Evolutionary conservation across 2,888 invertebrate species (phyloP).

Genomic region (Ischnus inquisitorius): DNA sequence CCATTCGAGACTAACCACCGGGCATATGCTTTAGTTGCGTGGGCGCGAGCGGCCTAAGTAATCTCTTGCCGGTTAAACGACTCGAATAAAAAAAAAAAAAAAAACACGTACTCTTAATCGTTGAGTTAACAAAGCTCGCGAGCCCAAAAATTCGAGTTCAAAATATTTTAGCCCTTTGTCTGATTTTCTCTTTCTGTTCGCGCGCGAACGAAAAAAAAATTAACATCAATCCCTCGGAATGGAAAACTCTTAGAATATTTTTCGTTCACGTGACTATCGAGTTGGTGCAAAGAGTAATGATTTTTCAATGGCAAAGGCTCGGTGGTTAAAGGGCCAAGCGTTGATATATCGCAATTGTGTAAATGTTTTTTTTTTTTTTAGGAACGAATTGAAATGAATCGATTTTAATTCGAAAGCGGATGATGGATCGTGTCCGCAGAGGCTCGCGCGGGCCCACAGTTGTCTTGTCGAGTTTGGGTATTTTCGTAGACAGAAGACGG

Average conservation of each 20-base stretch:
- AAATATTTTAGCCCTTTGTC: background rate
- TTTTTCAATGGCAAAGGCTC: background rate
- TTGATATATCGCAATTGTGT: background rate
- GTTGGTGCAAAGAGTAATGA: too few relatives aligned
- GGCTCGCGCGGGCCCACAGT: background rate
- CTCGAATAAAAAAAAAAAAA: slow-evolving; percentile 1
- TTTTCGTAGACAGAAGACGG: slow-evolving; percentile 36
- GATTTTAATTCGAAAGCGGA: slow-evolving; percentile 2
- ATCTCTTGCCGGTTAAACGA: background rate
- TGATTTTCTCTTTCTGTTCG: background rate
- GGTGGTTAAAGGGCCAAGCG: background rate
- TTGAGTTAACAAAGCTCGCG: background rate
- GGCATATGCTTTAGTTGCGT: slow-evolving; percentile 31
- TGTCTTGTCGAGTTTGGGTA: slow-evolving; percentile 18
- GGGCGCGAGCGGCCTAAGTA: slow-evolving; percentile 4
- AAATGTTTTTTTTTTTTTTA: background rate
- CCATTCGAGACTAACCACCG: slow-evolving; percentile 18
- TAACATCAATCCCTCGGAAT: too few relatives aligned
- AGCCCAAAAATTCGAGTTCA: background rate
- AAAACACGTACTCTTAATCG: background rate
- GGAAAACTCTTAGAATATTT: background rate
- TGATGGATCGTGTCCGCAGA: background rate
- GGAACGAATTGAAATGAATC: background rate
- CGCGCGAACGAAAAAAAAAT: too few relatives aligned
- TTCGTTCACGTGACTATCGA: too few relatives aligned